A percentile compares a stretch with the other conserved stretches of the same genome.
phyloP scores from a whole-genome alignment of 2,113 vertebrate species.

The Serilophus lunatus region DNA sequence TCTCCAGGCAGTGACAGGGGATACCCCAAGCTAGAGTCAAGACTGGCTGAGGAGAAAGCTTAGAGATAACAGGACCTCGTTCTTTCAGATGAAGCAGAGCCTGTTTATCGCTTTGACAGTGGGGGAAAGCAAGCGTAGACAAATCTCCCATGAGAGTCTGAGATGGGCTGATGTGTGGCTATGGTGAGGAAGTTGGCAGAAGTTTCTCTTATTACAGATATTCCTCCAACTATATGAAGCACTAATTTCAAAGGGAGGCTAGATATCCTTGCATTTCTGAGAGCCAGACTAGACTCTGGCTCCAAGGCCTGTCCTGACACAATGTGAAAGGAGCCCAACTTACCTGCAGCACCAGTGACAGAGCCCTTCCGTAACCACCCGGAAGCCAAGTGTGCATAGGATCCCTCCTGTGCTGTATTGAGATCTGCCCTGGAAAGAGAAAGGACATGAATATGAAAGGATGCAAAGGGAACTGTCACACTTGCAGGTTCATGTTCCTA shows the following conservation, averaged over 20 bases:
- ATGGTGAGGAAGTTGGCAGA: neutral
- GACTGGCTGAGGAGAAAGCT: neutral
- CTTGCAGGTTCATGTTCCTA: rapidly evolving
- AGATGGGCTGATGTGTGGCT: neutral
- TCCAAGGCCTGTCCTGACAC: neutral
- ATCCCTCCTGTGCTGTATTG: neutral
- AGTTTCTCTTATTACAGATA: neutral
- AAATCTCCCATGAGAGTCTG: neutral
- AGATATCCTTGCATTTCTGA: neutral
- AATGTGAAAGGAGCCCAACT: neutral
- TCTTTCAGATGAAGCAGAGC: neutral
- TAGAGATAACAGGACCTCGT: neutral
- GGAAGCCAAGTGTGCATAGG: neutral
- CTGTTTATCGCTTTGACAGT: neutral
- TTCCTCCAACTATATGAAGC: neutral
- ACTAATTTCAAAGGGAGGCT: neutral
- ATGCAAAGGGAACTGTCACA: neutral
- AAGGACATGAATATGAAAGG: neutral
- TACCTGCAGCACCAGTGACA: neutral
- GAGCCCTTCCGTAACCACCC: neutral
- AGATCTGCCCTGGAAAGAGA: neutral
- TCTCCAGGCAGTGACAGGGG: neutral
- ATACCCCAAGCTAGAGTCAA: neutral
- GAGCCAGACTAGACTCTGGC: neutral
- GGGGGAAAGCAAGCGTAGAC: neutral